These are phyloP conservation scores for Delia radicum DNA, from an alignment of 1,140 invertebrate genomes.

Conservation along the genomic window DNA sequence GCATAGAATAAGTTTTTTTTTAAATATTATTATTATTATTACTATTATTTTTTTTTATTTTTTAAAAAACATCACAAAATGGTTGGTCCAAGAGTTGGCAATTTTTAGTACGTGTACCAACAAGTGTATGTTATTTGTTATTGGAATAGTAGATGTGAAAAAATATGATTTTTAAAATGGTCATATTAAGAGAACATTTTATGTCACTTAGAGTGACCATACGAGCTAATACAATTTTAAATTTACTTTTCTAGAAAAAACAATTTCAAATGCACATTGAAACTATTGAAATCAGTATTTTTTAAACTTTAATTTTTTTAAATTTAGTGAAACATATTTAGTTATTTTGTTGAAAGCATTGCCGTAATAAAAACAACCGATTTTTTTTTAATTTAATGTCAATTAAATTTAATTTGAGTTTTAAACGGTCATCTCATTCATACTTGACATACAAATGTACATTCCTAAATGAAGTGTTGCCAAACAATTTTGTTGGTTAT, in stretches of 20 bases:
- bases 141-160: background rate
- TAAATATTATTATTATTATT: background rate
- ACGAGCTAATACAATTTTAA: too few relatives aligned
- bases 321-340: too few relatives aligned
- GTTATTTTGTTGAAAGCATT: too few relatives aligned
- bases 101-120: background rate
- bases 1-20: background rate
- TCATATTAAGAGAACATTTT: background rate
- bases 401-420: background rate
- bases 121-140: background rate
- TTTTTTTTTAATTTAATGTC: too few relatives aligned
- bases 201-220: background rate
- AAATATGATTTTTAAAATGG: background rate
- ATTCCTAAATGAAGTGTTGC: constrained; percentile 4
- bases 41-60: background rate
- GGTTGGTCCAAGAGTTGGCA: background rate
- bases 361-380: too few relatives aligned
- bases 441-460: background rate
- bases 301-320: too few relatives aligned
- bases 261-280: too few relatives aligned
- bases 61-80: background rate
- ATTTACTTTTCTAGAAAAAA: too few relatives aligned
- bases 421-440: background rate
- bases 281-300: too few relatives aligned
- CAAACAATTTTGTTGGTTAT: background rate